Evolutionary conservation across 2,797 vertebrate species (phyloP).

Genomic region (Mormyrus hasselquistii): DNA sequence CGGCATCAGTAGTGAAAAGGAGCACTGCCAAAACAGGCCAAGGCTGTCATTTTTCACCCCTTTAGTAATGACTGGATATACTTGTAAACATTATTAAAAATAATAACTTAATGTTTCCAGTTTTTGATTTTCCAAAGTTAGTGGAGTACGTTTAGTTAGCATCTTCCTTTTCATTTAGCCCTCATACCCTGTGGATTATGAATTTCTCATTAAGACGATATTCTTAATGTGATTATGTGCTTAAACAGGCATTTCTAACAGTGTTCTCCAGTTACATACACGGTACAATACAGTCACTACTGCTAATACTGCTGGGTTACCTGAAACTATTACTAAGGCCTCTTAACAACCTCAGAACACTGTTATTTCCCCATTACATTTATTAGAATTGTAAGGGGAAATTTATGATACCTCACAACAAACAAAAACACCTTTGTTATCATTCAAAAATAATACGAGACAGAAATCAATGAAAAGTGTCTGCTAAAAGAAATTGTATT

Average conservation of each 20-base stretch:
- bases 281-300: neutral
- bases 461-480: neutral
- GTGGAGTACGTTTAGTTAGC: slow-evolving; percentile 77
- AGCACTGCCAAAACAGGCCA: slow-evolving; percentile 74
- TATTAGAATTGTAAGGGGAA: slow-evolving; percentile 22
- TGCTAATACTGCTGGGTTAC: neutral
- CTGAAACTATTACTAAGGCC: neutral
- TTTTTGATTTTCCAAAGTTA: slow-evolving; percentile 72
- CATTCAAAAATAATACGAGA: neutral
- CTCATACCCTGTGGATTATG: slow-evolving; percentile 49
- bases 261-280: neutral
- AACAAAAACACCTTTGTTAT: neutral
- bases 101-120: slow-evolving; percentile 83
- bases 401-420: neutral
- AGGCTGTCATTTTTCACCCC: slow-evolving; percentile 79
- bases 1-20: slow-evolving; percentile 77
- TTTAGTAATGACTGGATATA: slow-evolving; percentile 77
- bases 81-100: slow-evolving; percentile 91
- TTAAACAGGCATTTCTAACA: slow-evolving; percentile 42
- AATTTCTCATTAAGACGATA: slow-evolving; percentile 63
- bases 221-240: slow-evolving; percentile 60
- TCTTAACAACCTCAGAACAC: neutral
- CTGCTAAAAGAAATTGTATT: neutral
- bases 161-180: slow-evolving; percentile 51
- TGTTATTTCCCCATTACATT: slow-evolving; percentile 16